phyloP scores from a whole-genome alignment of 2,113 vertebrate species.

The Butorides virescens region DNA sequence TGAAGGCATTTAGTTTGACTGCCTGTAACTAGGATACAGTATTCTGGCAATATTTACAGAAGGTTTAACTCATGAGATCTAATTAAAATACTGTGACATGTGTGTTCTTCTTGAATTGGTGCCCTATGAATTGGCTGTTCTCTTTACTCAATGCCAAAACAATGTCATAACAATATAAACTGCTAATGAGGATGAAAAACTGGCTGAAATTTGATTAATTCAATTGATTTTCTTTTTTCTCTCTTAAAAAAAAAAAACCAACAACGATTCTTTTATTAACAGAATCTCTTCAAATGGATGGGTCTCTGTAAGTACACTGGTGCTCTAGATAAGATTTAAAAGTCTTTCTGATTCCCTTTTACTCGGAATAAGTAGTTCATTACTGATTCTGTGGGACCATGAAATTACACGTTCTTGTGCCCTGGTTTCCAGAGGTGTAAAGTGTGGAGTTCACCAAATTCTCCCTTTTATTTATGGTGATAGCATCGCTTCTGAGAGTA shows the following conservation, averaged over 20 bases:
- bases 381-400: neutral
- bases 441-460: neutral
- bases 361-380: neutral
- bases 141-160: slow-evolving; percentile 44
- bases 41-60: slow-evolving; percentile 39
- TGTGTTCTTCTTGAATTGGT: slow-evolving; percentile 38
- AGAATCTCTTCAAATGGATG: neutral
- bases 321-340: neutral
- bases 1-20: neutral
- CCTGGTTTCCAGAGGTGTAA: neutral
- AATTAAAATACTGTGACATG: slow-evolving; percentile 69
- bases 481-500: neutral
- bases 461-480: neutral
- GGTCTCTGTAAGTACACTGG: neutral
- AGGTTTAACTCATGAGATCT: slow-evolving; percentile 64
- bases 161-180: slow-evolving; percentile 44
- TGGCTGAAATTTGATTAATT: slow-evolving; percentile 30
- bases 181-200: slow-evolving; percentile 62
- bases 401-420: neutral
- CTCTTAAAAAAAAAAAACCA: neutral
- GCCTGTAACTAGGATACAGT: slow-evolving; percentile 8
- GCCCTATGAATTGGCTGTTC: slow-evolving; percentile 45
- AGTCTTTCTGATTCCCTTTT: neutral
- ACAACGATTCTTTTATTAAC: neutral
- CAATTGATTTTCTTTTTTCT: slow-evolving; percentile 16